Base-by-base conservation (phyloP, 2,113 vertebrate genomes). In the Recurvirostra avosetta region DNA sequence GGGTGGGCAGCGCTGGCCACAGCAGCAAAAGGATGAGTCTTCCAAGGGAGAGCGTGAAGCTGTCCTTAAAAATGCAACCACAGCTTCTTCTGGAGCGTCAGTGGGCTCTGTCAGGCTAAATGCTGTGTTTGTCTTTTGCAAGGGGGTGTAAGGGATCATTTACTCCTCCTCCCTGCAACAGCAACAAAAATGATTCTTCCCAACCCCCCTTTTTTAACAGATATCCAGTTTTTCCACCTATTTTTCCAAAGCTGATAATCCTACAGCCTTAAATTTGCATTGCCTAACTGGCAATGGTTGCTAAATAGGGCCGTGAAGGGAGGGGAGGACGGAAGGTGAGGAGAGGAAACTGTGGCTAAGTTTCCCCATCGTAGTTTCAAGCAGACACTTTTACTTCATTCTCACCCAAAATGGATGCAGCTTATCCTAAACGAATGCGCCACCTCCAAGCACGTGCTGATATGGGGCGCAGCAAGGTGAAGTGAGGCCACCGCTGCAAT, bases 1-100 rank as follows among this genome's bases (percentile, higher is more conserved):
- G 34, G 15, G n/a, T 9, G 32, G 47, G 78, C 74, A 38, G 50
- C 16, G 3, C 41, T 5, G 30, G 38, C 36, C 47, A 3, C n/a
- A 8, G 49, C 1, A 1, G 21, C 8, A 49, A 47, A 9, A n/a
- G 6, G 7, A 2, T 0, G 0, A 58, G 11, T 27, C 49, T 61
- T 65, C 53, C 20, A 9, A 40, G 25, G 41, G 6, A 61, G 5
- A 65, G 29, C 2, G 1, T 3, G 16, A 7, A 67, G n/a, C 26
- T 20, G 23, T 18, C 73, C 30, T 34, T 55, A 58, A 63, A 58
- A 86, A 56, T 4, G 4, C 30, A 81, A 23, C 22, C 12, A 3
- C 47, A 70, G 53, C 45, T 61, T 67, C 27, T 74, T 58, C 55
- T 1, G 6, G 36, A 55, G 43, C 12, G 3, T 4, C 45, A 12